Conservation (phyloP, 1,140 invertebrate genomes). For the Heliconius nattereri region DNA sequence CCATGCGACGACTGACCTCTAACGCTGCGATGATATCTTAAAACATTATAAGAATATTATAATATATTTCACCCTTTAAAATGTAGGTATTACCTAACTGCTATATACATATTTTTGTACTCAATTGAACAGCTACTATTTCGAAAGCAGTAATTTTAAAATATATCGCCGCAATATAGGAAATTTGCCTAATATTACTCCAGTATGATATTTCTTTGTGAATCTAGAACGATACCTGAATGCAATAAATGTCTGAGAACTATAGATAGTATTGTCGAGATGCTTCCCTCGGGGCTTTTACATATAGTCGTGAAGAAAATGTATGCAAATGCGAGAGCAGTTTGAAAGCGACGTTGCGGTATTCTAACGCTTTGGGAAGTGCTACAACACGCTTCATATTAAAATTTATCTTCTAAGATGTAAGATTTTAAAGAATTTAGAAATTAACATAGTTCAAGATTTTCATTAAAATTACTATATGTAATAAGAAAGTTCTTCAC, state of each 20-base stretch:
- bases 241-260: constrained; percentile 11
- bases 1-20: no score
- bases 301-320: constrained; percentile 32
- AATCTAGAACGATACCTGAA: constrained; percentile 22
- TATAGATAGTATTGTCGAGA: constrained; percentile 28
- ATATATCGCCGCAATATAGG: not conserved
- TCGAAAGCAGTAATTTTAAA: not conserved
- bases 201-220: constrained; percentile 10
- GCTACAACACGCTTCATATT: not conserved
- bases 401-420: not conserved
- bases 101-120: not conserved
- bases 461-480: not conserved
- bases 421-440: not conserved
- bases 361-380: constrained; percentile 5
- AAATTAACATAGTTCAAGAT: not conserved
- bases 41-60: no score
- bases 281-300: constrained; percentile 21
- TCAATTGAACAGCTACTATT: not conserved
- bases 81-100: not conserved
- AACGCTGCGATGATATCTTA: no score
- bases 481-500: not conserved
- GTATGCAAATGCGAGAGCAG: constrained; percentile 33
- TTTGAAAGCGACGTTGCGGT: constrained; percentile 28
- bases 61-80: not conserved
- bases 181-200: not conserved